A percentile compares a stretch with the other conserved stretches of the same genome.
phyloP scores from a whole-genome alignment of 2,797 vertebrate genomes.

The Pagetopsis macropterus region DNA sequence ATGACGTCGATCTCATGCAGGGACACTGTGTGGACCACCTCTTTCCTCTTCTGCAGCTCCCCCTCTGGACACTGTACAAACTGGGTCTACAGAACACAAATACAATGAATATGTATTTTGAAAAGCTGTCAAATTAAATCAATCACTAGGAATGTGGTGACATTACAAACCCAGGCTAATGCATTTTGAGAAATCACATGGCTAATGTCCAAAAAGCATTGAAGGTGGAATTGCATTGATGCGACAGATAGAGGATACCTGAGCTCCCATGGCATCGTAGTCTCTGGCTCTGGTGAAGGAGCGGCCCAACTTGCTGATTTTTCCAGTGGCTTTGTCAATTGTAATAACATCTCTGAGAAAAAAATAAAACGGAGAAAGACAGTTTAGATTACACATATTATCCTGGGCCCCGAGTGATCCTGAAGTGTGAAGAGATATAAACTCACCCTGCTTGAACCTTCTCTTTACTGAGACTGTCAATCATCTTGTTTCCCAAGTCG shows the following conservation, averaged over 20 bases:
- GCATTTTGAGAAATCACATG: neutral
- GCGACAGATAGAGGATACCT: constrained; percentile 78
- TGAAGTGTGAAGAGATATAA: neutral
- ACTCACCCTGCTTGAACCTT: constrained; percentile 95
- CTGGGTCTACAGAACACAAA: constrained; percentile 83
- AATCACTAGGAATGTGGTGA: neutral
- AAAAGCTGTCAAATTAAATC: neutral
- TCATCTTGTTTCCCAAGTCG: constrained; percentile 96
- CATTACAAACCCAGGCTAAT: neutral
- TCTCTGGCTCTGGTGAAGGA: constrained; percentile 95
- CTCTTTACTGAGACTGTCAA: constrained; percentile 94
- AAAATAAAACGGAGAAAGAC: neutral
- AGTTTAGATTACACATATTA: neutral
- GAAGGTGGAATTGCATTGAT: neutral
- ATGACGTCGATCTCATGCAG: constrained; percentile 97
- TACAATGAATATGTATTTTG: rapidly evolving
- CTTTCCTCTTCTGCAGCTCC: constrained; percentile 95
- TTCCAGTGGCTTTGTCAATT: constrained; percentile 96
- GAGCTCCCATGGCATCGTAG: constrained; percentile 96
- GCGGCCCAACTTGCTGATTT: constrained; percentile 94
- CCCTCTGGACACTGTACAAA: constrained; percentile 97
- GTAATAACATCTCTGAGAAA: constrained; percentile 91
- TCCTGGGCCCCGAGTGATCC: neutral
- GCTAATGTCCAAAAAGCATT: neutral
- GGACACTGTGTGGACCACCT: constrained; percentile 94